Base-by-base conservation (phyloP, 2,113 vertebrate species). In the Glaucidium brasilianum region DNA sequence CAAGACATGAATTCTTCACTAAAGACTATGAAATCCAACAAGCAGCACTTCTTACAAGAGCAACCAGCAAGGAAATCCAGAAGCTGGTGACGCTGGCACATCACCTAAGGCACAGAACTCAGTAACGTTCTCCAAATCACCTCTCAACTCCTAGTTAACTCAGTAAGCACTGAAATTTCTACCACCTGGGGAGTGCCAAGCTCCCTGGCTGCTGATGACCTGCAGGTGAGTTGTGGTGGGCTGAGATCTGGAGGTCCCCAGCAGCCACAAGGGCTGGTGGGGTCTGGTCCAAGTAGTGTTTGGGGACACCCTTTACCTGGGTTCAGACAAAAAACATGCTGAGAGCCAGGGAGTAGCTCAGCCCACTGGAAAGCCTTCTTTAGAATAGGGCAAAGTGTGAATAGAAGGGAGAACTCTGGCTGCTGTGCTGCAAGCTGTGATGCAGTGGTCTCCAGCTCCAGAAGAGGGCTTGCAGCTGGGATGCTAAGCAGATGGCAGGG, bases 251-350 rank as follows among this genome's bases (percentile, higher is more conserved):
- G 21, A 60, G 55, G 32, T 45, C 5, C 41, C 7, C 53, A n/a
- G 58, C 4, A 41, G 37, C 8, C 18, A 50, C 32, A n/a, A 58
- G 13, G 11, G 37, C 12, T 66, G 23, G 15, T 27, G 39, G 34
- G 11, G 21, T 32, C 15, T 9, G 41, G 34, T 15, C 63, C 19
- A 12, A 14, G 27, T 4, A 5, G 3, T 50, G 50, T 30, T 69
- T 39, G 19, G 32, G 19, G 15, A 4, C 7, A 15, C 8, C 9
- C 3, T 0, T 32, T 30, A 12, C 25, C 32, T 11, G 23, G 5
- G 10, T 10, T 32, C 16, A 26, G 37, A 7, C 34, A 10, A 19
- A 35, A 58, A 22, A 9, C 0, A 0, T 11, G 1, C 35, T 1
- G 2, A 52, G 53, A 63, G 58, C 23, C 45, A 39, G 39, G 27